These are phyloP conservation scores for Thereva nobilitata DNA, from an alignment of 2,888 invertebrate genomes.

Conservation along the genomic window DNA sequence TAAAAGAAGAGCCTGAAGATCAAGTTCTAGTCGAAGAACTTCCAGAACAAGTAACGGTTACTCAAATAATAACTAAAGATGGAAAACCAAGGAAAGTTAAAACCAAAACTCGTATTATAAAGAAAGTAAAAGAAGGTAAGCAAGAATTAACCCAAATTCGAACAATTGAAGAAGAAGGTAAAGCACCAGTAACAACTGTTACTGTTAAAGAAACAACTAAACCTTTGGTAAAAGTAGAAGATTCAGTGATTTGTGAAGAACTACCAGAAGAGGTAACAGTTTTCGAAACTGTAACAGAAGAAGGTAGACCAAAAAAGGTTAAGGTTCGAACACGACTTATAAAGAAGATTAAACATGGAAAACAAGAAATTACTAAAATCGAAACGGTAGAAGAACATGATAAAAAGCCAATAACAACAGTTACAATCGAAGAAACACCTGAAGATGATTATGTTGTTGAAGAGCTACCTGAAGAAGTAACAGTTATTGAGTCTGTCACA, in stretches of 20 bases:
- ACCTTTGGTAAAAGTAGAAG: slow-evolving; percentile 49
- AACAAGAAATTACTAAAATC: slow-evolving; percentile 56
- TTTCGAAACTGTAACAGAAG: slow-evolving; percentile 43
- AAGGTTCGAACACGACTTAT: slow-evolving; percentile 45
- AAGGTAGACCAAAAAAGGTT: slow-evolving; percentile 52
- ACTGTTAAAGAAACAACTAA: slow-evolving; percentile 51
- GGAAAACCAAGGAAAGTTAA: slow-evolving; percentile 52
- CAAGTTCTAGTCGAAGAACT: slow-evolving; percentile 46
- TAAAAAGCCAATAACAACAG: slow-evolving; percentile 50
- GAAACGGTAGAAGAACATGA: slow-evolving; percentile 53
- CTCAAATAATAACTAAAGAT: slow-evolving; percentile 45
- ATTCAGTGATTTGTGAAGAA: slow-evolving; percentile 48
- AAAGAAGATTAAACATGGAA: slow-evolving; percentile 45
- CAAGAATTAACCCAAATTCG: slow-evolving; percentile 55
- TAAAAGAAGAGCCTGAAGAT: slow-evolving; percentile 45
- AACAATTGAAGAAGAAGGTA: slow-evolving; percentile 55
- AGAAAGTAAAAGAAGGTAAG: slow-evolving; percentile 52
- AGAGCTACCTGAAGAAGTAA: slow-evolving; percentile 48
- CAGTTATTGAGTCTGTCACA: slow-evolving; percentile 55
- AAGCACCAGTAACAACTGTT: slow-evolving; percentile 50
- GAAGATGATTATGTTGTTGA: slow-evolving; percentile 28
- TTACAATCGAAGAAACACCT: slow-evolving; percentile 49
- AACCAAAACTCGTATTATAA: slow-evolving; percentile 49
- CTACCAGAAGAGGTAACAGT: slow-evolving; percentile 51
- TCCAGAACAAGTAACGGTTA: slow-evolving; percentile 50